Percentiles rank a stretch among this genome's conserved stretches.
Conservation (phyloP, 2,888 invertebrate genomes). For the Pristionchus maxplancki region DNA sequence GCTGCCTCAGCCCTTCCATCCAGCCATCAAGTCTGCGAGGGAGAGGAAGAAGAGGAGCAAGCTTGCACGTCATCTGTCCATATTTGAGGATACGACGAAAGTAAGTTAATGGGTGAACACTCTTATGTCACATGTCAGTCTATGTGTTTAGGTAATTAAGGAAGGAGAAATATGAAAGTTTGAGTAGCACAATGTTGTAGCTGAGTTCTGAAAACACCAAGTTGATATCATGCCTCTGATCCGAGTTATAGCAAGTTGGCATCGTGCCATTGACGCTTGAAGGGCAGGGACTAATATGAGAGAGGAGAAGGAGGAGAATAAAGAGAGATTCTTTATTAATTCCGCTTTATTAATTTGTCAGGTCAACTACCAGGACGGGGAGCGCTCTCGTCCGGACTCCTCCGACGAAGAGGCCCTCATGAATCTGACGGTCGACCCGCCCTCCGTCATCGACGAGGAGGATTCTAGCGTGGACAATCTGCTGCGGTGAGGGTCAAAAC, state of each 20-base stretch:
- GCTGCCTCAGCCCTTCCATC: neutral
- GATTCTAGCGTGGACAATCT: slow-evolving; percentile 23
- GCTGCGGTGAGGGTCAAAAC: neutral
- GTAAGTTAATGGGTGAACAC: no score
- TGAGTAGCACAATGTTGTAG: no score
- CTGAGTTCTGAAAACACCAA: no score
- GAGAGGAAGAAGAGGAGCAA: neutral
- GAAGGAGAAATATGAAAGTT: no score
- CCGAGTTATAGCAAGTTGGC: no score
- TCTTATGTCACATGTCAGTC: no score
- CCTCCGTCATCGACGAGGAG: slow-evolving; percentile 34
- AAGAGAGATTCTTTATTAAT: no score
- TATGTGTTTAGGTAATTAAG: no score
- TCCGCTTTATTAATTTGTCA: neutral
- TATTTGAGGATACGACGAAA: slow-evolving; percentile 40
- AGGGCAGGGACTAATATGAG: no score
- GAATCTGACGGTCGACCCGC: neutral
- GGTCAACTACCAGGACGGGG: neutral
- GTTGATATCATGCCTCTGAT: no score
- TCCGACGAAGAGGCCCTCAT: slow-evolving; percentile 13
- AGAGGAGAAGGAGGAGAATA: no score
- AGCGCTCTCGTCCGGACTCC: neutral
- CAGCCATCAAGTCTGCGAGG: neutral
- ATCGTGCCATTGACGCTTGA: no score
- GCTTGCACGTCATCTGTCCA: neutral